Base-by-base conservation (phyloP, 92 coral and sea anemone genomes). In the Epizoanthus stellaris region DNA sequence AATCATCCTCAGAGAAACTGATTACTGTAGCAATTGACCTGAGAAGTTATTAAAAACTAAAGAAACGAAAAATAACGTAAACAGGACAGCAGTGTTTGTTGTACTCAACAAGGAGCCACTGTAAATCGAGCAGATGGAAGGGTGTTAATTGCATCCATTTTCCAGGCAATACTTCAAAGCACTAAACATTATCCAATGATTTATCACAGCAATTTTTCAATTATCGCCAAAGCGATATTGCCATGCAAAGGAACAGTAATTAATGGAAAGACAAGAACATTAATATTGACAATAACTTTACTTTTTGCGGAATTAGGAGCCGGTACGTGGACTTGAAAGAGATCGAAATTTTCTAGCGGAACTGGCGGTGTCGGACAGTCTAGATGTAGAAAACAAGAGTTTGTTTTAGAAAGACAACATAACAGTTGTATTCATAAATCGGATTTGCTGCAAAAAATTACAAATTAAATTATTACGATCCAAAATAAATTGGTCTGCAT, bases 81-180 rank as follows among this genome's bases (percentile, higher is more conserved):
- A 30, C 12, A 30, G 47, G 6, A 38, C 73, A 68, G 73, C 30
- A 30, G 1, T 66, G 15, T 66, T 66, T 25, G 40, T 4, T 65
- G 15, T 21, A 25, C 21, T 67, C 17, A n/a, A 3, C 15, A 67
- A 67, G 20, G 6, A 67, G 39, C 15, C 40, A 66, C 21, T 66
- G 39, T 66, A 42, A 66, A 66, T 23, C 36, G 71, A 67, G 73
- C 49, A 68, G 73, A 38, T 68, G 73, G 73, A 34, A 34, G 16
- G 56, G 56, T 13, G 21, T 5, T 68, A 38, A 38, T 68, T 12
- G 7, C 73, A 68, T 17, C 19, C 42, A 4, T 68, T 34, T 68
- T 68, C 16, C 40, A 30, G 14, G 12, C 16, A 66, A 16, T 30
- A 49, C 12, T 68, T 43, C 39, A 68, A 14, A 36, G 73, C n/a